Conservation (phyloP, 2,797 vertebrate species). For the Vultur gryphus region DNA sequence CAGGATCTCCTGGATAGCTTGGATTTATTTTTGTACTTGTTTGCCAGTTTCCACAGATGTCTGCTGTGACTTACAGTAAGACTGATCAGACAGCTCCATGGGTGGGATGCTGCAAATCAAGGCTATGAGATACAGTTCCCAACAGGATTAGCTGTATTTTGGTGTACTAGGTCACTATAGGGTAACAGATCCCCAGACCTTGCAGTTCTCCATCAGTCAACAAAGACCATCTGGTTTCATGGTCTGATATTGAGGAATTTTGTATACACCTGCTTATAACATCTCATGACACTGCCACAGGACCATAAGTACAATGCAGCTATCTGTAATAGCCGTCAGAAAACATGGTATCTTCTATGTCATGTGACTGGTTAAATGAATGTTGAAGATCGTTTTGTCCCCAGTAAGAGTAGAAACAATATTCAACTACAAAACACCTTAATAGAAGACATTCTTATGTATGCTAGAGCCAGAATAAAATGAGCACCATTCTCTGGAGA, state of each 20-base stretch:
- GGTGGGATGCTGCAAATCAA: background rate
- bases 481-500: background rate
- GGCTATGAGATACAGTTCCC: background rate
- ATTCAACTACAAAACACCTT: background rate
- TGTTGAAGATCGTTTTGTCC: rapidly evolving
- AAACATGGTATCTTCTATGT: background rate
- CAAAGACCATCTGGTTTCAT: background rate
- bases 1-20: background rate
- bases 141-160: background rate
- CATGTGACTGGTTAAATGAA: background rate
- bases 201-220: background rate
- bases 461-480: background rate
- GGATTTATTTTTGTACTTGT: background rate
- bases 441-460: background rate
- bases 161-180: rapidly evolving
- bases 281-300: background rate
- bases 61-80: background rate
- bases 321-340: background rate
- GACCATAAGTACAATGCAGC: background rate
- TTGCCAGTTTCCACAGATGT: background rate
- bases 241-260: background rate
- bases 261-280: background rate
- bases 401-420: background rate
- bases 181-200: background rate
- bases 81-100: background rate